Evolutionary conservation across 2,888 invertebrate species (phyloP).

Genomic region (Cephus sareptanus): DNA sequence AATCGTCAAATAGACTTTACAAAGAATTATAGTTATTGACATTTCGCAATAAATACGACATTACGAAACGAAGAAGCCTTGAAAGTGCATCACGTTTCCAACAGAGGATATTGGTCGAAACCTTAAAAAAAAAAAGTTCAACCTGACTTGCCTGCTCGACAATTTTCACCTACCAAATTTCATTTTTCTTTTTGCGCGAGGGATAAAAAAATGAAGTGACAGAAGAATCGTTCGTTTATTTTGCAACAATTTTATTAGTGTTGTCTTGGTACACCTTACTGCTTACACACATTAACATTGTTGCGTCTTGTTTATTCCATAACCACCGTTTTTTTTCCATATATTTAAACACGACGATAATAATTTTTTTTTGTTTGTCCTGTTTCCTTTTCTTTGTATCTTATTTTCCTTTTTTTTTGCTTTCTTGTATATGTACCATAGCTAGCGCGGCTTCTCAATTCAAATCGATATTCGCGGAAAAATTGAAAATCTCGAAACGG

Average conservation of each 20-base stretch:
- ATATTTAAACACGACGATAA: slow-evolving; percentile 27
- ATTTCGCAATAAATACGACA: neutral
- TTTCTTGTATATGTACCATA: slow-evolving; percentile 3
- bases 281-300: slow-evolving; percentile 23
- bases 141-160: no score
- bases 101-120: neutral
- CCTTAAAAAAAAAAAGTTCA: neutral
- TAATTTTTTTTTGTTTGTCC: slow-evolving; percentile 14
- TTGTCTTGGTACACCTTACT: slow-evolving; percentile 21
- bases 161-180: neutral
- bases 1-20: neutral
- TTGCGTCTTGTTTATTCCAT: slow-evolving; percentile 8
- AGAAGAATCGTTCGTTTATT: neutral
- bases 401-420: neutral
- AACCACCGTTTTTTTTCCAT: slow-evolving; percentile 20
- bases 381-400: neutral
- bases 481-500: neutral
- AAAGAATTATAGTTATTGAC: neutral
- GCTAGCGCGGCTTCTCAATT: slow-evolving; percentile 13
- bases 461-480: neutral
- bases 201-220: neutral
- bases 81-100: neutral
- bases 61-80: neutral
- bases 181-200: neutral
- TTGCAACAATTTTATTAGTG: slow-evolving; percentile 26